A percentile compares a stretch with the other conserved stretches of the same genome.
These are phyloP conservation scores for Danionella dracula DNA, from an alignment of 2,797 vertebrate genomes.

Conservation along the genomic window DNA sequence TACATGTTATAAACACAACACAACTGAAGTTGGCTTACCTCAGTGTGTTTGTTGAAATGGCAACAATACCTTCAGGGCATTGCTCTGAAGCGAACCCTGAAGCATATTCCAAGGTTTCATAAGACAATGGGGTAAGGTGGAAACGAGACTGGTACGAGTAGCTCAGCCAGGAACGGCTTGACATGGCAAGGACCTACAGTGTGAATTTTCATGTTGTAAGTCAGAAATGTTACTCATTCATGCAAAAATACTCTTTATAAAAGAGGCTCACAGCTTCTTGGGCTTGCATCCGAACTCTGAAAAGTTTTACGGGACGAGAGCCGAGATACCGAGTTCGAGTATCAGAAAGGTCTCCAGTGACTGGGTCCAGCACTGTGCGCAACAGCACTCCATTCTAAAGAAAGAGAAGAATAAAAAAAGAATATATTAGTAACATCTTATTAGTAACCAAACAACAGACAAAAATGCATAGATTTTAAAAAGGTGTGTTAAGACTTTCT, in stretches of 20 bases:
- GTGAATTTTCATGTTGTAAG: background rate
- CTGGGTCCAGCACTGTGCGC: conserved; percentile 91
- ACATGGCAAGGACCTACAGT: conserved; percentile 92
- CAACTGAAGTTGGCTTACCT: background rate
- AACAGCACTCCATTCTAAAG: conserved; percentile 89
- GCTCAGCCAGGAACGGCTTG: conserved; percentile 96
- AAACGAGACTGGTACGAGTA: conserved; percentile 98
- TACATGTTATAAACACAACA: no score
- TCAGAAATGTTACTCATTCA: no score
- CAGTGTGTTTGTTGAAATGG: conserved; percentile 94
- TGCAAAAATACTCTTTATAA: no score
- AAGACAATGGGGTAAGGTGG: conserved; percentile 92
- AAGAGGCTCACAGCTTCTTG: conserved; percentile 87
- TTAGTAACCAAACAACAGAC: no score
- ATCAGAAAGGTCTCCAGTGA: conserved; percentile 92
- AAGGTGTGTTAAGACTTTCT: no score
- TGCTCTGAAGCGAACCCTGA: conserved; percentile 97
- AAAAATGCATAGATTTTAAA: no score
- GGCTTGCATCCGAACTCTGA: conserved; percentile 95
- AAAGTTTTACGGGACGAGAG: conserved; percentile 94
- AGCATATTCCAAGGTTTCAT: conserved; percentile 93
- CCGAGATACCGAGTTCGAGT: conserved; percentile 94
- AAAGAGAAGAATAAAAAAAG: background rate
- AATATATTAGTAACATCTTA: no score
- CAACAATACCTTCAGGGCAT: conserved; percentile 96